Percentiles rank a stretch among this genome's conserved stretches.
Evolutionary conservation across 2,888 invertebrate species (phyloP).

Genomic region (Leptinotarsa rubiginosa): DNA sequence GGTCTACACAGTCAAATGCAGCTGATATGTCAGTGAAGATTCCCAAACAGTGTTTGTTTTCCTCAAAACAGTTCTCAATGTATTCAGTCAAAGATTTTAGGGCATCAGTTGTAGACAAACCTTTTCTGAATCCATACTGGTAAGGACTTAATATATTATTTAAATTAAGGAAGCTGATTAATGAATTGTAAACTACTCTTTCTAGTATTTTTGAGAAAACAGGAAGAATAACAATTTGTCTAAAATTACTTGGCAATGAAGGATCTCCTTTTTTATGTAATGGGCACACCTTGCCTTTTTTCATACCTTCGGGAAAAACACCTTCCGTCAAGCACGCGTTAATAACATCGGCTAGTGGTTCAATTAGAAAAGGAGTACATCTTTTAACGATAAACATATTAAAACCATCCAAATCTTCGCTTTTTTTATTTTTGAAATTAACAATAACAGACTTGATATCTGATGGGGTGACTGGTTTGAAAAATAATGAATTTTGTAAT

Average conservation of each 20-base stretch:
- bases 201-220: conserved; percentile 16
- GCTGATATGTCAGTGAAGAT: conserved; percentile 15
- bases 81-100: neutral
- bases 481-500: conserved; percentile 21
- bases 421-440: conserved; percentile 22
- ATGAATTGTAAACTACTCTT: conserved; percentile 5
- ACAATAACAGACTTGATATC: conserved; percentile 5
- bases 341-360: conserved; percentile 6
- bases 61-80: conserved; percentile 24
- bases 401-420: conserved; percentile 13
- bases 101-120: neutral
- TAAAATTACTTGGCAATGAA: conserved; percentile 7
- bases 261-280: conserved; percentile 18
- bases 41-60: conserved; percentile 3
- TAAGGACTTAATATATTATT: neutral
- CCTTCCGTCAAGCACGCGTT: neutral
- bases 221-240: conserved; percentile 1
- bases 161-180: neutral
- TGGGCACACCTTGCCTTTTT: conserved; percentile 8
- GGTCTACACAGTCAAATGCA: conserved; percentile 13
- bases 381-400: conserved; percentile 1
- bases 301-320: neutral
- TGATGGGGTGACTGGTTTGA: conserved; percentile 13
- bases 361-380: neutral
- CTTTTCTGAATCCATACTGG: conserved; percentile 13